phyloP scores from a whole-genome alignment of 92 coral and sea anemone species.

The Blastomussa wellsi region DNA sequence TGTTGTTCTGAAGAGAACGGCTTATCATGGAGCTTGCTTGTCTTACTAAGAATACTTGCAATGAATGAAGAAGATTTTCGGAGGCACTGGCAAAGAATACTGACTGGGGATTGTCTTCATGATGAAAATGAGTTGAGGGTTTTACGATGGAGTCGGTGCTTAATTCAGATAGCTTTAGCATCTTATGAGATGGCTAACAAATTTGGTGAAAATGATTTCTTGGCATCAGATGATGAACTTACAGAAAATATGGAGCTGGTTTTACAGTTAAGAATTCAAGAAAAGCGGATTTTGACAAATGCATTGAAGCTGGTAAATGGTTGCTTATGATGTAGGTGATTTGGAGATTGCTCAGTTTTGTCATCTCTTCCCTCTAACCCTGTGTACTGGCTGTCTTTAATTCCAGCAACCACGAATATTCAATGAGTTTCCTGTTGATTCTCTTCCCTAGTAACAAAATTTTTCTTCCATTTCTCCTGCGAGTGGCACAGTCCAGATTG shows the following conservation, averaged over 20 bases:
- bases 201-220: not conserved
- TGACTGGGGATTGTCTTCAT: conserved; percentile 40
- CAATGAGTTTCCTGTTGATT: no score
- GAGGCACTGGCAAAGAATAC: conserved; percentile 49
- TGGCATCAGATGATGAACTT: not conserved
- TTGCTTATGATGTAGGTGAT: not conserved
- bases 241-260: conserved; percentile 56
- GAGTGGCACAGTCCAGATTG: no score
- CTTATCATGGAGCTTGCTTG: conserved; percentile 76
- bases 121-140: conserved; percentile 39
- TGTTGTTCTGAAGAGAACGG: conserved; percentile 66
- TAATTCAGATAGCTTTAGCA: conserved; percentile 48
- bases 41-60: conserved; percentile 70
- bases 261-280: conserved; percentile 61
- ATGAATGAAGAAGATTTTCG: conserved; percentile 51
- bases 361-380: not conserved
- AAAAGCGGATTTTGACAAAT: conserved; percentile 55
- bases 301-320: conserved; percentile 20
- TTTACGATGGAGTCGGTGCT: conserved; percentile 41
- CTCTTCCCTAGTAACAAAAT: no score
- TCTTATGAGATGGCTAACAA: conserved; percentile 26
- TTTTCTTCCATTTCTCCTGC: no score
- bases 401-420: no score
- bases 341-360: not conserved
- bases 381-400: no score